These are phyloP conservation scores for Athetis lepigone DNA, from an alignment of 2,888 invertebrate genomes.

Conservation along the genomic window DNA sequence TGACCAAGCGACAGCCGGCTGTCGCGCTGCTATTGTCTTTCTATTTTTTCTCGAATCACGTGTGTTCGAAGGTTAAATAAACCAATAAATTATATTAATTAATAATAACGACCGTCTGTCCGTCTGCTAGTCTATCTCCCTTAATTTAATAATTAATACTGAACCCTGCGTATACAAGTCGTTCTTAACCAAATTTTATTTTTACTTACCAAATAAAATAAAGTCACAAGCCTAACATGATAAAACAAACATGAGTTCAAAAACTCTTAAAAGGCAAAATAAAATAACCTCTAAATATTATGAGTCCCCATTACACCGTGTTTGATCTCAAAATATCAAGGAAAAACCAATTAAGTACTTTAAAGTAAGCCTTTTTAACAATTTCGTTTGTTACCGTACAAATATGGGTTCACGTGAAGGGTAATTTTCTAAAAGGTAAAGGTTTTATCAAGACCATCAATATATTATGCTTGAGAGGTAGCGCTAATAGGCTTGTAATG, in stretches of 20 bases:
- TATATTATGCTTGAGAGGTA: slow-evolving; percentile 33
- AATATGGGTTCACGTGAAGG: slow-evolving; percentile 28
- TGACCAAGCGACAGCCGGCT: no score
- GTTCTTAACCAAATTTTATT: no score
- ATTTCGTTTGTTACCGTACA: slow-evolving; percentile 39
- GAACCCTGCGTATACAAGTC: no score
- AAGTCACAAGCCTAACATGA: slow-evolving; percentile 8
- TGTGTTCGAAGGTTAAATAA: no score
- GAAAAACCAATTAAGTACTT: slow-evolving; percentile 43
- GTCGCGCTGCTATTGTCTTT: no score
- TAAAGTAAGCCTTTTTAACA: slow-evolving; percentile 28
- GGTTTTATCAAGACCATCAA: slow-evolving; percentile 52
- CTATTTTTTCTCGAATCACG: no score
- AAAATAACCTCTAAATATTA: slow-evolving; percentile 31
- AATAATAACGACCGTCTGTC: no score
- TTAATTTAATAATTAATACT: no score
- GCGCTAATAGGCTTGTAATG: no score
- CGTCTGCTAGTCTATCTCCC: no score
- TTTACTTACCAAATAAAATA: slow-evolving; percentile 18
- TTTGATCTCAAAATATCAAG: slow-evolving; percentile 47
- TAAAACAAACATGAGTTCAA: slow-evolving; percentile 12
- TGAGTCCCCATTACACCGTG: slow-evolving; percentile 32
- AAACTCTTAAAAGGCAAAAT: slow-evolving; percentile 16
- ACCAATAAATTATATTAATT: no score
- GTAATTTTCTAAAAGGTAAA: slow-evolving; percentile 62